These are phyloP conservation scores for Sphaeramia orbicularis DNA, from an alignment of 2,797 vertebrate genomes.

Conservation along the genomic window DNA sequence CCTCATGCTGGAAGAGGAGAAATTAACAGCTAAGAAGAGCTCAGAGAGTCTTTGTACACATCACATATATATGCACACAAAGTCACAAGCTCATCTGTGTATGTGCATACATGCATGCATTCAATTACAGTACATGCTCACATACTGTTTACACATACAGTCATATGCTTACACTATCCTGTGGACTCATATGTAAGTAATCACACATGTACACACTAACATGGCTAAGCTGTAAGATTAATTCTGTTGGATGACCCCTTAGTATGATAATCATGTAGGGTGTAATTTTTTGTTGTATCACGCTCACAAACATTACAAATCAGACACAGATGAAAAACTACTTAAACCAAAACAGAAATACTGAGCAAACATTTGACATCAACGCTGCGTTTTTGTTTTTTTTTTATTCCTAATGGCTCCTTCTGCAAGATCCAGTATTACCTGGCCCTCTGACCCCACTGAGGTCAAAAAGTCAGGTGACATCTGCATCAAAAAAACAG, in stretches of 20 bases:
- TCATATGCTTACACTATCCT: constrained; percentile 11
- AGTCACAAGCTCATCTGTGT: background rate
- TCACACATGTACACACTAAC: constrained; percentile 31
- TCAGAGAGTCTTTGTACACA: constrained; percentile 34
- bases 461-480: constrained; percentile 66
- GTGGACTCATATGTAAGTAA: constrained; percentile 21
- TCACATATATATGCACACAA: constrained; percentile 30
- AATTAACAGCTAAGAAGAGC: constrained; percentile 61
- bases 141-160: constrained; percentile 19
- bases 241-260: constrained; percentile 17
- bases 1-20: constrained; percentile 56
- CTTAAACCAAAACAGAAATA: constrained; percentile 16
- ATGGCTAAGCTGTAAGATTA: constrained; percentile 15
- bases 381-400: constrained; percentile 24
- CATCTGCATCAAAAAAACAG: constrained; percentile 41
- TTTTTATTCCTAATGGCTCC: constrained; percentile 36
- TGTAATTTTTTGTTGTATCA: constrained; percentile 4
- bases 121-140: constrained; percentile 1
- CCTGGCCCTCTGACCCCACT: constrained; percentile 47
- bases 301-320: background rate
- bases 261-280: constrained; percentile 9
- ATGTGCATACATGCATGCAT: background rate
- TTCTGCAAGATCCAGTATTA: constrained; percentile 39
- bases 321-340: background rate
- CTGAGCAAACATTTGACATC: constrained; percentile 27